Percentiles rank a stretch among this genome's conserved stretches.
These are phyloP conservation scores for Ichneumoninae sp. DNA, from an alignment of 2,888 invertebrate species.

Conservation along the genomic window DNA sequence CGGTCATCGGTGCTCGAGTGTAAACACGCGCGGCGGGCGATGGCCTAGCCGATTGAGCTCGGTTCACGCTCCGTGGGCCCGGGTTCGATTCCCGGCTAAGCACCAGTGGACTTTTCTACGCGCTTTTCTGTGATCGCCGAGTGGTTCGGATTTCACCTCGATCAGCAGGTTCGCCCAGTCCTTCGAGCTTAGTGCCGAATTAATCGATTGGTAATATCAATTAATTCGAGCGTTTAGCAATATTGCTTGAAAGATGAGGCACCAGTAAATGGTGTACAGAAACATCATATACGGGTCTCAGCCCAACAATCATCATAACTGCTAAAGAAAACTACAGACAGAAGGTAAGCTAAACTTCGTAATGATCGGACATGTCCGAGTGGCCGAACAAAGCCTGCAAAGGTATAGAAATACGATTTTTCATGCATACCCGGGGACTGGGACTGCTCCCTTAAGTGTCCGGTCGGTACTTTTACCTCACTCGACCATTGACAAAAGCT, in stretches of 20 bases:
- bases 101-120: neutral
- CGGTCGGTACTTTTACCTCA: too few species aligned
- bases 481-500: neutral
- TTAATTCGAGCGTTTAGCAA: neutral
- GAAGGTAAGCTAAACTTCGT: too few species aligned
- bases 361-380: too few species aligned
- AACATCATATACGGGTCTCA: too few species aligned
- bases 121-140: neutral
- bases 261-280: too few species aligned
- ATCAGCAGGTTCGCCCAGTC: neutral
- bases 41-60: neutral
- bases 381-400: too few species aligned
- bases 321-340: too few species aligned
- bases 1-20: conserved; percentile 34
- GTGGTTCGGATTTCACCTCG: neutral
- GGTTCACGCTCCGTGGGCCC: neutral
- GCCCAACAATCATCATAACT: too few species aligned
- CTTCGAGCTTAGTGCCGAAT: neutral
- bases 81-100: neutral
- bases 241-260: neutral
- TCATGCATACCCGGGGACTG: too few species aligned
- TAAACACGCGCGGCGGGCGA: conserved; percentile 5
- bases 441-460: too few species aligned
- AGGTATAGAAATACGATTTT: too few species aligned
- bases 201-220: neutral